Evolutionary conservation across 2,888 invertebrate genomes (phyloP).

Genomic region (Nesidiocoris tenuis): DNA sequence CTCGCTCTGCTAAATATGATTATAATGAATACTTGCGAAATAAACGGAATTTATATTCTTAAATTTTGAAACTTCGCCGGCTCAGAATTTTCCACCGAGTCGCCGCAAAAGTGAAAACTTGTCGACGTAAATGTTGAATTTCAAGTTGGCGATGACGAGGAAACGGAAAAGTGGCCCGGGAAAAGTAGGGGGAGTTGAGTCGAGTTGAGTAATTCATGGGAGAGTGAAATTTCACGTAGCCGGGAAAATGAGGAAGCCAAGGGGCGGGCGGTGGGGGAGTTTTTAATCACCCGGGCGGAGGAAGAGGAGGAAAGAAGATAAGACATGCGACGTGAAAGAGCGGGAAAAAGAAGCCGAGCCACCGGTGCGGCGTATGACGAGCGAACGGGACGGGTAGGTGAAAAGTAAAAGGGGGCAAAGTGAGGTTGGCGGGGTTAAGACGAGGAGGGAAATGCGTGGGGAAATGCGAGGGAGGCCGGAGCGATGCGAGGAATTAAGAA

Average conservation of each 20-base stretch:
- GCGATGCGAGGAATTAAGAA: constrained; percentile 40
- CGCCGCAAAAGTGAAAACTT: constrained; percentile 7
- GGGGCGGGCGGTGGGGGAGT: constrained; percentile 21
- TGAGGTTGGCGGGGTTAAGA: constrained; percentile 35
- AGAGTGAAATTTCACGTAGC: constrained; percentile 39
- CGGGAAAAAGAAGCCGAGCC: constrained; percentile 2
- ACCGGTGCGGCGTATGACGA: not conserved
- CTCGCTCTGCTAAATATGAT: too few species aligned
- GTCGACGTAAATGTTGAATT: constrained; percentile 25
- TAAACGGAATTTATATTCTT: too few species aligned
- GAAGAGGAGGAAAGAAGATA: not conserved
- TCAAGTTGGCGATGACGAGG: constrained; percentile 15
- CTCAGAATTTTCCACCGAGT: too few species aligned
- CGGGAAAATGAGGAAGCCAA: constrained; percentile 26
- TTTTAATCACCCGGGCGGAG: constrained; percentile 36
- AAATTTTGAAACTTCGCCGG: too few species aligned
- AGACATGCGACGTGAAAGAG: not conserved
- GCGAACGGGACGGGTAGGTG: not conserved
- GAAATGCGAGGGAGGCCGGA: constrained; percentile 8
- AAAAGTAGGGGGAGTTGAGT: not conserved
- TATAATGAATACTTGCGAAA: too few species aligned
- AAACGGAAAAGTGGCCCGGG: not conserved
- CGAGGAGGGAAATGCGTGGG: not conserved
- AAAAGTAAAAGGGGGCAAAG: constrained; percentile 38
- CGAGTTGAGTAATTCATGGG: constrained; percentile 33